A percentile compares a stretch with the other conserved stretches of the same genome.
phyloP scores from a whole-genome alignment of 53 echinoderm and acorn worm species.

The Arbacia lixula region DNA sequence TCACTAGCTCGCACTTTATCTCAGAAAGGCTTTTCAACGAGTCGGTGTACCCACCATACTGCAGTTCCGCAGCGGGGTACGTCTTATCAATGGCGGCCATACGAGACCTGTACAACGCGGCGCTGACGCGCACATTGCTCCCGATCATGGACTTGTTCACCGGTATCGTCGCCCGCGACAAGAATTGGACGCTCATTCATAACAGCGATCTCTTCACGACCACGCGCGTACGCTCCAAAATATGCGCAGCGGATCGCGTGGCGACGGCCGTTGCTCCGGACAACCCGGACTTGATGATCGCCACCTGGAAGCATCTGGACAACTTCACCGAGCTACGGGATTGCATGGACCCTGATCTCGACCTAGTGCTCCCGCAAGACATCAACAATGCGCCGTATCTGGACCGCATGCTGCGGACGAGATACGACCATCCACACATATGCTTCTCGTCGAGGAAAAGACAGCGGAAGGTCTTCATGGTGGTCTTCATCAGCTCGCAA shows the following conservation, averaged over 20 bases:
- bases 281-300: background rate
- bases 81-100: conserved; percentile 21
- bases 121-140: background rate
- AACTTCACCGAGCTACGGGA: conserved; percentile 51
- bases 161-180: conserved; percentile 5
- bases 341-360: conserved; percentile 51
- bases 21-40: conserved; percentile 8
- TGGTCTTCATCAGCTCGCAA: conserved; percentile 53
- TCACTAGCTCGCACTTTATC: background rate
- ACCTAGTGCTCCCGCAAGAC: conserved; percentile 41
- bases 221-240: conserved; percentile 3
- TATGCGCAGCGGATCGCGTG: conserved; percentile 8
- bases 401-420: background rate
- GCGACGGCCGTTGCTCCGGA: conserved; percentile 5
- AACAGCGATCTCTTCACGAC: background rate
- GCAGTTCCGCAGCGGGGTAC: conserved; percentile 5
- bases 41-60: conserved; percentile 12
- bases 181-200: conserved; percentile 28
- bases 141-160: conserved; percentile 1
- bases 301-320: conserved; percentile 42
- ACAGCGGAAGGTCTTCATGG: conserved; percentile 30
- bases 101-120: conserved; percentile 9
- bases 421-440: background rate
- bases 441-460: background rate
- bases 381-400: conserved; percentile 30